Base-by-base conservation (phyloP, 2,113 vertebrate genomes). In the Thamnaconus septentrionalis region DNA sequence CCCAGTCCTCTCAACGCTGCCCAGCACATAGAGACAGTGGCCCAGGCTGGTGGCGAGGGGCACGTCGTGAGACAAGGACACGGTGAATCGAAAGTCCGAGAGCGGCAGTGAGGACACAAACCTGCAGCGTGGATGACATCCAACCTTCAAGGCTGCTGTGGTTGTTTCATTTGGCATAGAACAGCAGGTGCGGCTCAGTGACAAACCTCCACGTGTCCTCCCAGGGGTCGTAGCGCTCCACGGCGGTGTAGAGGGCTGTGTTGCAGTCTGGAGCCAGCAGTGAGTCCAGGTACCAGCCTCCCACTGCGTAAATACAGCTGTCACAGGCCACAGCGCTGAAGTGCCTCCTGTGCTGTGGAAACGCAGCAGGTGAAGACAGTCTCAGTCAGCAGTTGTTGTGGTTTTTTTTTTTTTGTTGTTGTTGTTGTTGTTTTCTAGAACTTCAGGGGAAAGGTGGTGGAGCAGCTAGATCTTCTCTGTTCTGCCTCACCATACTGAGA, bases 231-330 rank as follows among this genome's bases (percentile, higher is more conserved):
- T 93, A 94, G 64, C 85, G 8, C 72, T 94, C 93, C 8, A 93
- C 92, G 2, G 93, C 91, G 4, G 87, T 83, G 61, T 91, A 92
- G 10, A 93, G 76, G 50, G 85, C 71, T 2, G 93, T 93, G 81
- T 73, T 79, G 67, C 85, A 90, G 78, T 93, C 92, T 0, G 91
- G 92, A 4, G 80, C 75, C 64, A 93, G 81, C 12, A 93, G 81
- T 1, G 87, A 91, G 45, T 92, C 91, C 70, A 92, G 78, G 57
- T 93, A 92, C 93, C 92, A 94, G 73, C 93, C 93, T 0, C 93
- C 92, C 3, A 93, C 64, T 5, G 91, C 91, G 0, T 91, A 93
- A 68, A 93, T 91, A 51, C 64, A 80, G 49, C 88, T 89, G 11
- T 81, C 89, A 73, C 90, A 91, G 63, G 84, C 89, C n/a, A 86